Base-by-base conservation (phyloP, 30 jellyfish, hydroid and myxozoan species). In the Hydra vulgaris region DNA sequence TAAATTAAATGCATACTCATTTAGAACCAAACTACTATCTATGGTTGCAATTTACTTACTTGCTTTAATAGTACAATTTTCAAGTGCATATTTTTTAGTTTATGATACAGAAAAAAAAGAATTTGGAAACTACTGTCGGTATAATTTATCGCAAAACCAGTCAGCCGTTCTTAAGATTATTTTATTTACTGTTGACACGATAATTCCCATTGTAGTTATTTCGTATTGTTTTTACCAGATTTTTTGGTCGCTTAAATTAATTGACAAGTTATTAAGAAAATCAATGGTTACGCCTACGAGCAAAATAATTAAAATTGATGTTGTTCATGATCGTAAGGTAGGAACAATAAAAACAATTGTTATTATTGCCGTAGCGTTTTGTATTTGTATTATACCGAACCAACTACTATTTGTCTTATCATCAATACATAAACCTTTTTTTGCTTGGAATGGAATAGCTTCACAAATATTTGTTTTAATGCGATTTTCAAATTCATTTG, bases 351-450 rank as follows among this genome's bases (percentile, higher is more conserved):
- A 84, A 55, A 89, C 87, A 1, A 85, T 89, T 17, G 53, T 77
- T 18, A 21, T 78, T 25, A 85, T 70, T 0, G 77, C 86, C 0
- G 18, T 86, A 20, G 94, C 97, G 12, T 89, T 80, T 70, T 89
- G 85, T 61, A 74, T 89, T 22, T 84, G 95, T 54, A 73, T 90
- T 88, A 76, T 92, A 8, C 97, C 97, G 23, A 85, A 89, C 76
- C 74, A 73, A 19, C 82, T 89, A 21, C 54, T n/a, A n/a, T n/a
- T n/a, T n/a, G n/a, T n/a, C n/a, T n/a, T n/a, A n/a, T n/a, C n/a
- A n/a, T n/a, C n/a, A n/a, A n/a, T n/a, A n/a, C n/a, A 80, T 70
- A n/a, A 81, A 3, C 12, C 23, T 19, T 68, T 19, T 25, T 26
- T 85, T 40, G 76, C 76, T 8, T 89, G 97, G 97, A 78, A 89